Percentiles rank a stretch among this genome's conserved stretches.
phyloP scores from a whole-genome alignment of 1,140 invertebrate species.

The Pseudobourletiella spinata region DNA sequence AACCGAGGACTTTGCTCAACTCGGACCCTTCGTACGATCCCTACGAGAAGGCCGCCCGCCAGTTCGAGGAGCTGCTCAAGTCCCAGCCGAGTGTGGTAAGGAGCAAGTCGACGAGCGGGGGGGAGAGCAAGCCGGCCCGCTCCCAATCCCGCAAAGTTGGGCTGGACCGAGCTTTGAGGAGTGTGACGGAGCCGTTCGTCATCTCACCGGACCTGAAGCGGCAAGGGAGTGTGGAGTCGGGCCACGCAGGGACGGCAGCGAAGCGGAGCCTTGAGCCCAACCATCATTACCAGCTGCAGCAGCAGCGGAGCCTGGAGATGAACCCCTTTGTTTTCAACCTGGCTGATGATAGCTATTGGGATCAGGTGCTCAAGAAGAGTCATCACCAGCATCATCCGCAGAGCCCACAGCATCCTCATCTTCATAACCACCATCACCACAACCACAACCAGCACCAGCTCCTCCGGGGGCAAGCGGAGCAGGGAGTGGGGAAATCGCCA shows the following conservation, averaged over 20 bases:
- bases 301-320: slow-evolving; percentile 19
- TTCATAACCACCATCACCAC: too few species aligned
- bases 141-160: slow-evolving; percentile 27
- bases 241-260: background rate
- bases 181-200: slow-evolving; percentile 20
- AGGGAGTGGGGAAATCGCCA: background rate
- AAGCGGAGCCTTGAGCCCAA: background rate
- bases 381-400: too few species aligned
- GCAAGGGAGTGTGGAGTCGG: background rate
- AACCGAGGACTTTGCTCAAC: background rate
- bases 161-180: slow-evolving; percentile 34
- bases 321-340: slow-evolving; percentile 15
- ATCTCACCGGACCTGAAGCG: background rate
- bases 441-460: slow-evolving; percentile 2
- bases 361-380: slow-evolving; percentile 34
- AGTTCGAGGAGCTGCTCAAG: slow-evolving; percentile 54
- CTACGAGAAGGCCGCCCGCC: slow-evolving; percentile 56
- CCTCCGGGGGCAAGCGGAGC: slow-evolving; percentile 1
- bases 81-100: slow-evolving; percentile 9
- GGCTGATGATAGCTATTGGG: slow-evolving; percentile 27
- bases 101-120: background rate
- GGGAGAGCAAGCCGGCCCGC: slow-evolving; percentile 17
- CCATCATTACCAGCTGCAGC: slow-evolving; percentile 8
- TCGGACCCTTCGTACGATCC: slow-evolving; percentile 50
- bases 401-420: slow-evolving; percentile 27